Evolutionary conservation across 2,888 invertebrate species (phyloP), one percentile per base, ranked within the genome.

Genomic region (Coenonympha arcania): DNA sequence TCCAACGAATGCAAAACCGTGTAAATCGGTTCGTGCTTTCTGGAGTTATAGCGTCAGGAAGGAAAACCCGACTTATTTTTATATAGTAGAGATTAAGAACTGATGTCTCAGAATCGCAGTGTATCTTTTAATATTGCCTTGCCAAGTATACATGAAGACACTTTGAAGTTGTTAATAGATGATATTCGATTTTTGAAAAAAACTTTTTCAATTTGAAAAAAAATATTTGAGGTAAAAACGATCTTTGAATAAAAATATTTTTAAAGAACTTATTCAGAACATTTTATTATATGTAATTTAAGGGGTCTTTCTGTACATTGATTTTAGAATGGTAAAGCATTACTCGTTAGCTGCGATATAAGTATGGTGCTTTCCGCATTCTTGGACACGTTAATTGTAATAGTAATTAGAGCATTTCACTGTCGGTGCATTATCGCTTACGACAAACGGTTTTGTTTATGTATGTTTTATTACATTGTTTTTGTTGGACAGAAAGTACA

Each of bases 381-480:
- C 28, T n/a, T 41, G 40, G 18, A 41, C 26, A 16, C 6, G 16
- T 18, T 8, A n/a, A n/a, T n/a, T n/a, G n/a, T n/a, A n/a, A 11
- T 6, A 28, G 15, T 11, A 28, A 30, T 19, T 11, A 41, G 26
- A 41, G 28, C 28, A 28, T 28, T 41, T 9, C 16, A 18, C 18
- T 28, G 24, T 24, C 9, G 11, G 28, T 24, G 28, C n/a, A 30
- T 24, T 36, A 45, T 44, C 41, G 41, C 41, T 52, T 45, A 49
- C 26, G 33, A 45, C 36, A 20, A 45, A 34, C 41, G 13, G 18
- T 36, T n/a, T n/a, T n/a, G 34, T 44, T 43, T 37, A 43, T 20
- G 28, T 34, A 28, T 22, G 22, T 43, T 24, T 26, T 46, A 44
- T 33, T 52, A 37, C 48, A 42, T 48, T 46, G 39, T 41, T 19